Evolutionary conservation across 2,113 vertebrate species (phyloP), one percentile per base, ranked within the genome.

Genomic region (Brachionichthys hirsutus): DNA sequence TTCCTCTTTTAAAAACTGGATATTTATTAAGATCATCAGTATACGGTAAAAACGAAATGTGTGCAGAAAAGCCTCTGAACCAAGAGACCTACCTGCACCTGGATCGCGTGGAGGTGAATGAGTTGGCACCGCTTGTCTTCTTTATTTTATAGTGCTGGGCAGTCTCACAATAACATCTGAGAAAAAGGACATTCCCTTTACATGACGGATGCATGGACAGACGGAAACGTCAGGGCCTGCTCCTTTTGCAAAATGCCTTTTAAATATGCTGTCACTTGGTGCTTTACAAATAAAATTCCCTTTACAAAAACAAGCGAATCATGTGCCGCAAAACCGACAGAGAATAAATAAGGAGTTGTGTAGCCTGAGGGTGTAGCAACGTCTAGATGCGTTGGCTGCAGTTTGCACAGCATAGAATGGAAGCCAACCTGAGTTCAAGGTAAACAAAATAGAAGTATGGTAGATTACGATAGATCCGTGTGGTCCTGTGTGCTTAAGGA

Each of bases 71-170:
- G 3, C 11, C 4, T 63, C 19, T 43, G 46, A 18, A 12, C 12
- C 3, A 8, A 30, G 24, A 8, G 24, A 30, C 24, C 24, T 30
- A 30, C 24, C 24, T 30, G 67, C 34, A 67, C 7, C 13, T 9
- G 9, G 14, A 46, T 72, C 46, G 7, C 67, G 44, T 16, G 38
- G 42, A 65, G 20, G 24, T 72, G 42, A 38, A 38, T 38, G 36
- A 63, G n/a, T 4, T 54, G 46, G 22, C 24, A 22, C 38, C 38
- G 36, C 12, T 5, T 0, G 14, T 54, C 14, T 20, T 5, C 6
- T 14, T 42, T 60, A 19, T 77, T 84, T 82, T 91, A 89, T 87
- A 87, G 8, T 13, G 10, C 9, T 36, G 48, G 34, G 44, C 8
- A 15, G 0, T 38, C 48, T 46, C 56, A 24, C 5, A 12, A 14